A percentile compares a stretch with the other conserved stretches of the same genome.
These are phyloP conservation scores for Gymnothorax javanicus DNA, from an alignment of 2,797 vertebrate species.

Conservation along the genomic window DNA sequence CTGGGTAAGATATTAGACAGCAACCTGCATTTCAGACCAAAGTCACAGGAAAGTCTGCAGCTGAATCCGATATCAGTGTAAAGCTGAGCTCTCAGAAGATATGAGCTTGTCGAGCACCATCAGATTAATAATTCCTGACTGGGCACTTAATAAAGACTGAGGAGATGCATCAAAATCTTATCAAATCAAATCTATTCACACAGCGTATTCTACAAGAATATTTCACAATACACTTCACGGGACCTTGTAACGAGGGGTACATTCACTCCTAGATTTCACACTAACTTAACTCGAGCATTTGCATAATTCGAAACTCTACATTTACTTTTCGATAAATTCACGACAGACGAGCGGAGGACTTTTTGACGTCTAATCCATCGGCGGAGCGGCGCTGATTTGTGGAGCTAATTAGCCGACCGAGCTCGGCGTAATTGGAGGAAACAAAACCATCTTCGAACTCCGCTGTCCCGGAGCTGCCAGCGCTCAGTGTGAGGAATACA, in stretches of 20 bases:
- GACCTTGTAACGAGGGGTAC: neutral
- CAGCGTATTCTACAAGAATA: neutral
- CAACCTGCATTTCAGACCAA: neutral
- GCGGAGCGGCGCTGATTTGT: neutral
- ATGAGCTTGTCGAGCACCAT: neutral
- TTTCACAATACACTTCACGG: neutral
- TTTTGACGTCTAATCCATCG: neutral
- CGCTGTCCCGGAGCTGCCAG: neutral
- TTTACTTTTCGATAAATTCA: conserved; percentile 1
- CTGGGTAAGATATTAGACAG: neutral
- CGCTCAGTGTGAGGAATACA: neutral
- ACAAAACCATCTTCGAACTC: neutral
- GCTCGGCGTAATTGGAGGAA: neutral
- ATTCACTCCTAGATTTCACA: neutral
- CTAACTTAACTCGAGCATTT: neutral
- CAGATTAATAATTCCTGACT: neutral
- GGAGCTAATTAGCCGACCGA: neutral
- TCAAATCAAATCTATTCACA: neutral
- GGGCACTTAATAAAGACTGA: neutral
- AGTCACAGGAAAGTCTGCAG: neutral
- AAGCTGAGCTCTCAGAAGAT: neutral
- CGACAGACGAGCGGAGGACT: neutral
- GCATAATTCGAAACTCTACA: neutral
- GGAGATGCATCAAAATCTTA: neutral
- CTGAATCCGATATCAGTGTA: neutral